A percentile compares a stretch with the other conserved stretches of the same genome.
Conservation (phyloP, 1,140 invertebrate species). For the Drosophila lacertosa region DNA sequence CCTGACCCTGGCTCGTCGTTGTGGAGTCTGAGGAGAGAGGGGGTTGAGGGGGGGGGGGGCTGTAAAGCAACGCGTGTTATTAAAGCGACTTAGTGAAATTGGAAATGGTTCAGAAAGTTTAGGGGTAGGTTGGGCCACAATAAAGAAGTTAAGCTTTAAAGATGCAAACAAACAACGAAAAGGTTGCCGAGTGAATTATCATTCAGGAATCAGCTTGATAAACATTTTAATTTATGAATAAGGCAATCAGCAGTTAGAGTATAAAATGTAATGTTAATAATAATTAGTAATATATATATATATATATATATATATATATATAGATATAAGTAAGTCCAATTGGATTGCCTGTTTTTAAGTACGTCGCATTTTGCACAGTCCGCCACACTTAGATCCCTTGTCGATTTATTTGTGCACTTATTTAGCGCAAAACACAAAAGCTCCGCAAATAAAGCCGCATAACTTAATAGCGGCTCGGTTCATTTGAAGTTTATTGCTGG, state of each 20-base stretch:
- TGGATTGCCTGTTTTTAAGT: conserved; percentile 18
- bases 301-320: too few relatives aligned
- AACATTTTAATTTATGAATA: too few relatives aligned
- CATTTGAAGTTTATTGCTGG: conserved; percentile 79
- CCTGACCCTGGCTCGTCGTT: neutral
- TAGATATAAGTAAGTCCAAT: too few relatives aligned
- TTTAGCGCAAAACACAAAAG: conserved; percentile 60
- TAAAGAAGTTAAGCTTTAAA: conserved; percentile 11
- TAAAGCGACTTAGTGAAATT: conserved; percentile 49
- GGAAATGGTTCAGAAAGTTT: conserved; percentile 20
- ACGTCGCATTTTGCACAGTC: conserved; percentile 19
- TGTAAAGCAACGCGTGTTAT: conserved; percentile 36
- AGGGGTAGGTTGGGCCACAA: neutral
- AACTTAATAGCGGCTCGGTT: conserved; percentile 75
- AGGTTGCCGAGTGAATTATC: neutral
- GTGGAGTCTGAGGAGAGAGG: neutral
- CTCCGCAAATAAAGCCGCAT: conserved; percentile 69
- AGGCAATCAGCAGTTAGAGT: neutral
- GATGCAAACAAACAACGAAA: neutral
- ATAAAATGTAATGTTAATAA: neutral
- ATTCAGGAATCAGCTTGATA: neutral
- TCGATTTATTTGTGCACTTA: conserved; percentile 79
- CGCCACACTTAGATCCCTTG: conserved; percentile 56
- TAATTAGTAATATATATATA: conserved; percentile 31
- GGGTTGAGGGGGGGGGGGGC: neutral